Conservation (phyloP, 2,113 vertebrate genomes). For the Gobius niger region DNA sequence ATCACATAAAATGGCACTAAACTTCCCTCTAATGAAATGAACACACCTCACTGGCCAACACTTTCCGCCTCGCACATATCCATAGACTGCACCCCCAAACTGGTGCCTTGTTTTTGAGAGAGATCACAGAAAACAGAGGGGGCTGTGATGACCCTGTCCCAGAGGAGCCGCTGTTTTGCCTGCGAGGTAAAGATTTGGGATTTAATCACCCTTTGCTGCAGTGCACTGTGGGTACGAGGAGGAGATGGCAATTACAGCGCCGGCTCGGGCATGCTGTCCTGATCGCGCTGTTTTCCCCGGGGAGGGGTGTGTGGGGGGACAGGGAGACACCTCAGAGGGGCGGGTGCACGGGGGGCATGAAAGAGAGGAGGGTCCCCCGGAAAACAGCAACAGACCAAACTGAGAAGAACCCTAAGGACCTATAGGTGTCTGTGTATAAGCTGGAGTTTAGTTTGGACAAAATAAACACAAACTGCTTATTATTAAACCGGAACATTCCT, state of each 20-base stretch:
- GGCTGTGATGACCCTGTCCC: slow-evolving; percentile 68
- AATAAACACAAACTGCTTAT: slow-evolving; percentile 27
- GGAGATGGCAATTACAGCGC: slow-evolving; percentile 79
- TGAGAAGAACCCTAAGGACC: slow-evolving; percentile 33
- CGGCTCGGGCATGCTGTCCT: slow-evolving; percentile 68
- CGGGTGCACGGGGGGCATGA: slow-evolving; percentile 48
- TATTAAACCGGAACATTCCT: no score
- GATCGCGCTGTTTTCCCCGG: slow-evolving; percentile 67
- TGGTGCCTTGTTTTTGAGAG: slow-evolving; percentile 22
- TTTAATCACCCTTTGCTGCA: slow-evolving; percentile 74
- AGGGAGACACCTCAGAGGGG: slow-evolving; percentile 37
- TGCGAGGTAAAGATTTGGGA: slow-evolving; percentile 75
- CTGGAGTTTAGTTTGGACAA: slow-evolving; percentile 44
- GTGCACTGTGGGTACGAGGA: slow-evolving; percentile 58
- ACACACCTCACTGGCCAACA: no score
- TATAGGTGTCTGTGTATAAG: slow-evolving; percentile 7
- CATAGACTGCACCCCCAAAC: slow-evolving; percentile 29
- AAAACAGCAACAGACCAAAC: slow-evolving; percentile 29
- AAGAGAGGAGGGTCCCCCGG: slow-evolving; percentile 56
- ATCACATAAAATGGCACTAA: no score
- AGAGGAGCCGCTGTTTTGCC: slow-evolving; percentile 76
- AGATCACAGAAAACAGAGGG: slow-evolving; percentile 73
- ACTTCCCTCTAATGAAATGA: no score
- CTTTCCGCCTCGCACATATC: background rate
- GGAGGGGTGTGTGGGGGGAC: slow-evolving; percentile 45